Base-by-base conservation (phyloP, 2,888 invertebrate genomes). In the Scaptomyza cyrtandrae region DNA sequence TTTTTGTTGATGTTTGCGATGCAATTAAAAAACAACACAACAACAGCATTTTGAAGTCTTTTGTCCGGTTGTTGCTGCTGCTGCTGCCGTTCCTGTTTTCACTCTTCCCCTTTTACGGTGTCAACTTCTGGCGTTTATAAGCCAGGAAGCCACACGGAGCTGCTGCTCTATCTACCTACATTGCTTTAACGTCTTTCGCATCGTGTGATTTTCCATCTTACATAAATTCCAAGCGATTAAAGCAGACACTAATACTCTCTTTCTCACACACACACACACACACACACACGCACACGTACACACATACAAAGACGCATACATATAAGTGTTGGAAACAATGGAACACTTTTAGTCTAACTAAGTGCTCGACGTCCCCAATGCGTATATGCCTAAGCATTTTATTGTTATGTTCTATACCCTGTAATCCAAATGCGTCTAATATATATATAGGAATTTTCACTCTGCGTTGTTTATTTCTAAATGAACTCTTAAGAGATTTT, bases 311-410 rank as follows among this genome's bases (percentile, higher is more conserved):
- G 6, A 33, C 16, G 43, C 6, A 46, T 44, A 63, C 53, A 43
- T 24, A n/a, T 27, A 55, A 65, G 58, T 60, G 57, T 29, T 66
- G 68, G n/a, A 63, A 72, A 78, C 77, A 78, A 78, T 69, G 63
- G 63, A 76, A 60, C 72, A 75, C 77, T 78, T 72, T 75, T 64
- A 72, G 77, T 60, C 65, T 61, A 79, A 77, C 75, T 78, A 65
- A 77, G 70, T 80, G 74, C 70, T 67, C 52, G 67, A 16, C 64
- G 49, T 48, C 45, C 48, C 49, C 45, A 56, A 61, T 48, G 60
- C 58, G 52, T 56, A 41, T 19, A 24, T 48, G 61, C 37, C 19
- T 55, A 31, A 59, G 24, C 49, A 61, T 39, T 52, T 24, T 48
- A 11, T 43, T 48, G 2, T 19, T n/a, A 1, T n/a, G 0, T 1